Conservation (phyloP, 2,797 vertebrate species). For the Lycodopsis pacificus region DNA sequence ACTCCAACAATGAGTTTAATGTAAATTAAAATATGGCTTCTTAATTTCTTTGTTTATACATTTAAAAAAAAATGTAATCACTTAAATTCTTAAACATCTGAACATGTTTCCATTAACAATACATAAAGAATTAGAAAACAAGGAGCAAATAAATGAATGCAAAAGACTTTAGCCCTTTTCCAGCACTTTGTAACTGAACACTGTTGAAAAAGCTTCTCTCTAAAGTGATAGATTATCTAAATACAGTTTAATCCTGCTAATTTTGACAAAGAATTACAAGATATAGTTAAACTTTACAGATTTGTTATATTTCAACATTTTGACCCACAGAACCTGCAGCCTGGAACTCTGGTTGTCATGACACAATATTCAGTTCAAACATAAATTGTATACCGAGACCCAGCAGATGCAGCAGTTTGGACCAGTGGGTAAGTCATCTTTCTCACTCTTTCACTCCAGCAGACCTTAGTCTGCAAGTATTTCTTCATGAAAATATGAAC, state of each 20-base stretch:
- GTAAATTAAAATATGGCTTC: not conserved
- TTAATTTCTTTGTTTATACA: not conserved
- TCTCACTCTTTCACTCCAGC: not conserved
- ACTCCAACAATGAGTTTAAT: not conserved
- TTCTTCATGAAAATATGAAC: too few relatives aligned
- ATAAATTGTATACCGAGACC: not conserved
- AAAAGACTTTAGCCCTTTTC: not conserved
- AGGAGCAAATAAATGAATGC: not conserved
- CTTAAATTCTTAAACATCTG: not conserved
- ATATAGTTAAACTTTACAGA: not conserved
- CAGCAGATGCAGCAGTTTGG: not conserved
- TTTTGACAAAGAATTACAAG: not conserved
- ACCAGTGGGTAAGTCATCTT: too few relatives aligned
- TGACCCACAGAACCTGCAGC: not conserved
- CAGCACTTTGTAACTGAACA: not conserved
- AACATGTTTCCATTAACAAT: not conserved
- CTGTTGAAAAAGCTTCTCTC: not conserved
- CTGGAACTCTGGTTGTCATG: conserved; percentile 7
- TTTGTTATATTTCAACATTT: not conserved
- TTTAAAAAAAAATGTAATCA: not conserved
- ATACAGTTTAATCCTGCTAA: not conserved
- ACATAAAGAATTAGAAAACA: not conserved
- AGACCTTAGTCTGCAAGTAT: too few relatives aligned
- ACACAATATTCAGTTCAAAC: conserved; percentile 8
- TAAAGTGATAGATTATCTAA: not conserved